Evolutionary conservation across 2,888 invertebrate genomes (phyloP).

Genomic region (Ctenicera cuprea): DNA sequence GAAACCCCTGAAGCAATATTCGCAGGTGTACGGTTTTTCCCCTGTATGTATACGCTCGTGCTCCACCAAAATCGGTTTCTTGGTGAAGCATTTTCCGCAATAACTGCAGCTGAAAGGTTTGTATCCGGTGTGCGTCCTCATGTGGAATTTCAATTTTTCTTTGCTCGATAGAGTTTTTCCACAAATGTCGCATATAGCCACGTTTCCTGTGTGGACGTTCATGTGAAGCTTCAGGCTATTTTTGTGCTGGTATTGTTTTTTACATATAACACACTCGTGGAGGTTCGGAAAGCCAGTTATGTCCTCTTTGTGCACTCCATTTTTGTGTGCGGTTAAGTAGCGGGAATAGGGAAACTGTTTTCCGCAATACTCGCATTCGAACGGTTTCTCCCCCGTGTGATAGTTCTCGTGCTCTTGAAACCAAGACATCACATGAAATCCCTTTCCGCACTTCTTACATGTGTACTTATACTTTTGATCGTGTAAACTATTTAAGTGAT

Average conservation of each 20-base stretch:
- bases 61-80: constrained; percentile 68
- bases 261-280: constrained; percentile 70
- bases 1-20: constrained; percentile 79
- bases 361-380: constrained; percentile 75
- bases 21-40: constrained; percentile 72
- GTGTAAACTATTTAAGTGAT: constrained; percentile 66
- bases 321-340: constrained; percentile 69
- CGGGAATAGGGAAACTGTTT: constrained; percentile 73
- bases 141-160: constrained; percentile 74
- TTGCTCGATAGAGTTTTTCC: constrained; percentile 75
- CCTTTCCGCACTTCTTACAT: constrained; percentile 75
- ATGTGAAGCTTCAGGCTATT: constrained; percentile 71
- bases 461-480: constrained; percentile 73
- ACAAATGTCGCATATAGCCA: constrained; percentile 77
- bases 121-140: constrained; percentile 69
- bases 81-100: constrained; percentile 70
- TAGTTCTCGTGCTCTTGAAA: constrained; percentile 77
- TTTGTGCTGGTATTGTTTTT: constrained; percentile 70
- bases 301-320: constrained; percentile 67
- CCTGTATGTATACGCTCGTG: constrained; percentile 70
- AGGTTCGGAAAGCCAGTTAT: constrained; percentile 63
- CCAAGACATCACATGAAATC: constrained; percentile 75
- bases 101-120: constrained; percentile 69
- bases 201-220: constrained; percentile 74
- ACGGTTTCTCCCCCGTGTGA: constrained; percentile 75